Percentiles rank a stretch among this genome's conserved stretches.
Conservation (phyloP, 2,113 vertebrate species). For the Tiliqua scincoides region DNA sequence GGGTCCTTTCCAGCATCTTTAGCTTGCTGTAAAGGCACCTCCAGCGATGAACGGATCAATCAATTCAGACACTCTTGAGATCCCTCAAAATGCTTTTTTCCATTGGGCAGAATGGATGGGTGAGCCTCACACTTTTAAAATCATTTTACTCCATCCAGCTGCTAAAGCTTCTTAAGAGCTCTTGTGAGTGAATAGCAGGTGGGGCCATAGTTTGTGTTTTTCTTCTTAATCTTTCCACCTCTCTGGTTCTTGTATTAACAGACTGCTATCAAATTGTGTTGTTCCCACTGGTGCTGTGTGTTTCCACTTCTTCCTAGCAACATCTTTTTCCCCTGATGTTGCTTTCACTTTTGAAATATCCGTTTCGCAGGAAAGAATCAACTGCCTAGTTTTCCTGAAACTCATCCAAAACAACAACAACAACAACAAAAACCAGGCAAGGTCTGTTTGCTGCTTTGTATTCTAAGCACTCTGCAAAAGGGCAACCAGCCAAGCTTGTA, state of each 20-base stretch:
- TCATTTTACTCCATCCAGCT: neutral
- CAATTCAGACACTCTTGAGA: conserved; percentile 9
- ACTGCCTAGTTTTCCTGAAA: neutral
- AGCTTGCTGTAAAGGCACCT: conserved; percentile 1
- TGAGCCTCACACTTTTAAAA: neutral
- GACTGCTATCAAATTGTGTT: neutral
- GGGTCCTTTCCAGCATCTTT: rapidly evolving
- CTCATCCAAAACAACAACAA: neutral
- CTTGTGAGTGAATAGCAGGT: neutral
- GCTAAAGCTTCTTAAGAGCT: neutral
- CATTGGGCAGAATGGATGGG: neutral
- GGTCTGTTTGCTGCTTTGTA: neutral
- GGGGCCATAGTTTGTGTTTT: neutral
- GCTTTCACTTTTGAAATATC: neutral
- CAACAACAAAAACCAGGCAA: neutral
- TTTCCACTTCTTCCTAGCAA: neutral
- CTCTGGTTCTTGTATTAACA: neutral
- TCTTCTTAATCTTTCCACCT: conserved; percentile 19
- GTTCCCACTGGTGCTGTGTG: neutral
- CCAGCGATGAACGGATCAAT: conserved; percentile 6
- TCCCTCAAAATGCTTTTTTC: neutral
- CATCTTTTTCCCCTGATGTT: neutral
- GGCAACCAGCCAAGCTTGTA: neutral
- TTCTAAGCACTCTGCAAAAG: neutral
- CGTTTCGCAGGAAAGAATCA: neutral